Evolutionary conservation across 2,888 invertebrate genomes (phyloP).

Genomic region (Pediacus dermestoides): DNA sequence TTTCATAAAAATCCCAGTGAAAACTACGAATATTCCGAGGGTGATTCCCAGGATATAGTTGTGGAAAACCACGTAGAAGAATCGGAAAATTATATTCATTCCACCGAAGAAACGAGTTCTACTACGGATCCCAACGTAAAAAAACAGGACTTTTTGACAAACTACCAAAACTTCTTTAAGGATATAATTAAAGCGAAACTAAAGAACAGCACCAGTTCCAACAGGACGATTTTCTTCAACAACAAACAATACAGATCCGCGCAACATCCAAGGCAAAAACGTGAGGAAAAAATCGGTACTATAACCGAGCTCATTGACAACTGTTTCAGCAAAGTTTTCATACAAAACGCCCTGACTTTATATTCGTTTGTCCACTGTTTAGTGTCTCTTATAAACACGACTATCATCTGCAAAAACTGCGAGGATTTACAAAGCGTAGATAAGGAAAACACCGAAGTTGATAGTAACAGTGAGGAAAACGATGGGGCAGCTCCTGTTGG

Average conservation of each 20-base stretch:
- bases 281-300: constrained; percentile 3
- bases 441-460: constrained; percentile 11
- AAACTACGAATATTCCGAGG: constrained; percentile 1
- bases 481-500: constrained; percentile 20
- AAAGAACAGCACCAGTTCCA: constrained; percentile 16
- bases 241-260: constrained; percentile 19
- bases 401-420: constrained; percentile 31
- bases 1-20: too few species aligned
- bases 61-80: constrained; percentile 3
- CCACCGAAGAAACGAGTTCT: constrained; percentile 1
- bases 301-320: constrained; percentile 9
- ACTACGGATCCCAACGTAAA: constrained; percentile 7
- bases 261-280: constrained; percentile 15
- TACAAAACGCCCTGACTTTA: constrained; percentile 38
- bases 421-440: constrained; percentile 7
- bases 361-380: constrained; percentile 42
- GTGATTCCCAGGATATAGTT: constrained; percentile 1
- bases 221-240: constrained; percentile 20
- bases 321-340: constrained; percentile 31
- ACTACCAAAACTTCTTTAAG: constrained; percentile 30
- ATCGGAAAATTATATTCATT: constrained; percentile 6
- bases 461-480: constrained; percentile 16
- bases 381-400: constrained; percentile 34
- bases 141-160: constrained; percentile 23
- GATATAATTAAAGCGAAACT: constrained; percentile 29